These are phyloP conservation scores for Esox niger DNA, from an alignment of 2,113 vertebrate genomes.

Conservation along the genomic window DNA sequence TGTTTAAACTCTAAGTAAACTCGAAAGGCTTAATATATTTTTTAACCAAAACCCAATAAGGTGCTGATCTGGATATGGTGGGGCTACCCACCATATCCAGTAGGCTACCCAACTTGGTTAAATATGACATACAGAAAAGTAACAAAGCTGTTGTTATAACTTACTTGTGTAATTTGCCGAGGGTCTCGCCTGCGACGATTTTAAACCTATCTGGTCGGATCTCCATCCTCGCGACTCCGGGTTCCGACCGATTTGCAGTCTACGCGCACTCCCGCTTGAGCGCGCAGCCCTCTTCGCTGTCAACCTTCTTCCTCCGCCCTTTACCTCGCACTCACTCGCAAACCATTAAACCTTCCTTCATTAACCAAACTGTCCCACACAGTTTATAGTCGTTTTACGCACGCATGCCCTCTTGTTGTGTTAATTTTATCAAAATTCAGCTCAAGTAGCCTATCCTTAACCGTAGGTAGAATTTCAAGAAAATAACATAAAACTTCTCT, in stretches of 20 bases:
- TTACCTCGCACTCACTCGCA: constrained; percentile 45
- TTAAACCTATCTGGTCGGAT: constrained; percentile 74
- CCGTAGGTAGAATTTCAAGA: background rate
- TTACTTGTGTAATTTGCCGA: constrained; percentile 75
- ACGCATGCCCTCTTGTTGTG: background rate
- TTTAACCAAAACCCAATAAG: background rate
- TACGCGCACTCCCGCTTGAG: constrained; percentile 56
- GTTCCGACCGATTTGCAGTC: constrained; percentile 50
- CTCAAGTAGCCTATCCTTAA: background rate
- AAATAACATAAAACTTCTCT: background rate
- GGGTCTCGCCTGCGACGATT: constrained; percentile 67
- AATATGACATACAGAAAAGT: background rate
- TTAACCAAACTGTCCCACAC: background rate
- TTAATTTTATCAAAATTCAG: background rate
- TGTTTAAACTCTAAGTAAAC: too few relatives aligned
- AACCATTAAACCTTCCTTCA: constrained; percentile 19
- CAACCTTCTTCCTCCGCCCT: constrained; percentile 33
- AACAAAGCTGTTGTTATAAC: constrained; percentile 25
- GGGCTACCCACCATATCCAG: too few relatives aligned
- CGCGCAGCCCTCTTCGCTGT: constrained; percentile 47
- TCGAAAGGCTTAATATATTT: background rate
- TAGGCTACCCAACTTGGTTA: background rate
- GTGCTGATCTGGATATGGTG: background rate
- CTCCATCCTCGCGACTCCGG: constrained; percentile 72
- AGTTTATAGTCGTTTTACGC: background rate